phyloP scores from a whole-genome alignment of 2,888 invertebrate species.

The Deilephila elpenor region DNA sequence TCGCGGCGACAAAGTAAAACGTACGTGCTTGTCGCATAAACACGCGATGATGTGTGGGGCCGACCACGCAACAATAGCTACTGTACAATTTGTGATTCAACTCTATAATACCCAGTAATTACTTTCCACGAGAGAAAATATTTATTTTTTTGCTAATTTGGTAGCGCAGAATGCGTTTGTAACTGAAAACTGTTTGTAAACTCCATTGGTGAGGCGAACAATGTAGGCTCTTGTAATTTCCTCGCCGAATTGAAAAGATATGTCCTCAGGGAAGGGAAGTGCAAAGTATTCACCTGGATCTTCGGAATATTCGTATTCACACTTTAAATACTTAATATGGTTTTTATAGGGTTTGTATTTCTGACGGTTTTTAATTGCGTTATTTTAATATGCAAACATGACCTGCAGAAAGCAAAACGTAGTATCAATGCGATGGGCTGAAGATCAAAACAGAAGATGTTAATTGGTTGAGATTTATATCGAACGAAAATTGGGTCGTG shows the following conservation, averaged over 20 bases:
- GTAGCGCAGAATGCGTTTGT: slow-evolving; percentile 41
- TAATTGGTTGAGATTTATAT: too few relatives aligned
- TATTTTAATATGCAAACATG: too few relatives aligned
- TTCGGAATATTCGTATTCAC: background rate
- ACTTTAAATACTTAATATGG: too few relatives aligned
- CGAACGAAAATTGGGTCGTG: too few relatives aligned
- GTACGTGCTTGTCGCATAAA: slow-evolving; percentile 81
- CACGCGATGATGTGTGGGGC: slow-evolving; percentile 80
- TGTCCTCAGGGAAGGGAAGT: background rate
- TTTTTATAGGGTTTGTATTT: too few relatives aligned
- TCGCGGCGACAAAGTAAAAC: slow-evolving; percentile 80
- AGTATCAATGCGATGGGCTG: too few relatives aligned
- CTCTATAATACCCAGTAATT: slow-evolving; percentile 73
- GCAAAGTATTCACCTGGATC: background rate
- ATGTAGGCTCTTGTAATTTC: slow-evolving; percentile 16
- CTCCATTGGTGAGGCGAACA: background rate
- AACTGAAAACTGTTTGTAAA: slow-evolving; percentile 25
- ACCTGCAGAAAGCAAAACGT: too few relatives aligned
- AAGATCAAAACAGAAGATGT: too few relatives aligned
- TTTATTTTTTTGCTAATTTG: slow-evolving; percentile 58
- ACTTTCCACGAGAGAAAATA: slow-evolving; percentile 54
- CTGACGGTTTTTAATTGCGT: too few relatives aligned
- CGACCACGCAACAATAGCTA: slow-evolving; percentile 75
- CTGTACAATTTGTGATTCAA: slow-evolving; percentile 79
- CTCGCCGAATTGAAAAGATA: slow-evolving; percentile 1